Percentiles rank a stretch among this genome's conserved stretches.
These are phyloP conservation scores for Drosophila fulvimacula DNA, from an alignment of 2,888 invertebrate genomes.

Conservation along the genomic window DNA sequence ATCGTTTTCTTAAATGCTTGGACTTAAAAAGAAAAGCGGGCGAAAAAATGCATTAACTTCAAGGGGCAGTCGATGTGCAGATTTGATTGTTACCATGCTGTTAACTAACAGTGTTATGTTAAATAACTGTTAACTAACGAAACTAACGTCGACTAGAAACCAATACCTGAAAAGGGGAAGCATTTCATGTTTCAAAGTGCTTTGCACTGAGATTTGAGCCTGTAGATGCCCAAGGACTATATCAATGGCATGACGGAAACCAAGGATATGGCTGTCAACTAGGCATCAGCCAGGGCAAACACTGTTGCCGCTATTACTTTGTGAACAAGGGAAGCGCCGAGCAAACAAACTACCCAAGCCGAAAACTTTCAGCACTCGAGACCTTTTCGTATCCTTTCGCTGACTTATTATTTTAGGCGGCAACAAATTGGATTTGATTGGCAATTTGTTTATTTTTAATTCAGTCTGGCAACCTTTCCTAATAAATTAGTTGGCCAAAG, in stretches of 20 bases:
- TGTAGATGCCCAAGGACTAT: neutral
- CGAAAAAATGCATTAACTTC: no score
- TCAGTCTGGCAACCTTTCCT: slow-evolving; percentile 45
- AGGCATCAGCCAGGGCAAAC: no score
- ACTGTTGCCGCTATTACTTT: neutral
- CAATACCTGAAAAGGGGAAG: no score
- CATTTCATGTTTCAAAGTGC: no score
- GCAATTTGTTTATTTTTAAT: slow-evolving; percentile 72
- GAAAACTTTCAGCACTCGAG: slow-evolving; percentile 30
- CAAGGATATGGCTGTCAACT: neutral
- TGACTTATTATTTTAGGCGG: slow-evolving; percentile 68
- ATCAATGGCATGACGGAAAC: neutral
- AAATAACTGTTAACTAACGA: no score
- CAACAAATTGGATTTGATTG: slow-evolving; percentile 63
- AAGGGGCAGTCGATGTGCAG: no score
- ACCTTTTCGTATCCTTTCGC: slow-evolving; percentile 15
- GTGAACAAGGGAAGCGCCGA: slow-evolving; percentile 30
- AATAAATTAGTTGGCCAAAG: slow-evolving; percentile 56
- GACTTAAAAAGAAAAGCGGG: no score
- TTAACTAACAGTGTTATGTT: no score
- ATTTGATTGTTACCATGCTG: no score
- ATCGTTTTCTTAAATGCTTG: no score
- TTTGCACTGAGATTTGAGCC: neutral
- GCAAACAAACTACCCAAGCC: slow-evolving; percentile 35
- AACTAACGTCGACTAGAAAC: no score